Evolutionary conservation across 2,797 vertebrate species (phyloP), one percentile per base, ranked within the genome.

Genomic region (Euphonia xanthogaster): DNA sequence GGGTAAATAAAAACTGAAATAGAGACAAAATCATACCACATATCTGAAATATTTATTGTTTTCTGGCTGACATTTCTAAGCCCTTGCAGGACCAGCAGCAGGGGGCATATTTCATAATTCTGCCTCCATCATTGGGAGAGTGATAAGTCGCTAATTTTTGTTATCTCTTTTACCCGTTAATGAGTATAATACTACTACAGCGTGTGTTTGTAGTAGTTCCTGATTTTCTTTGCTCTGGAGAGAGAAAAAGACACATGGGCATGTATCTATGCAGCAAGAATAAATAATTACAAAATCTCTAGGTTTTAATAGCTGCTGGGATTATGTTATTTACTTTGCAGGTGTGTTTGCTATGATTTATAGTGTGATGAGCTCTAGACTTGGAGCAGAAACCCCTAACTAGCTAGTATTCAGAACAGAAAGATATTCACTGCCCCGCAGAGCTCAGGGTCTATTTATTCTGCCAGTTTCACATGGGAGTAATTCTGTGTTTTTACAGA

Each of bases 321-420:
- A 90, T 92, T 89, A 91, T 93, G 75, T 62, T 94, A 83, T 82
- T 94, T 89, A 92, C 84, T 92, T 84, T 88, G 84, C 86, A 97
- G 93, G 94, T 97, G 93, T 86, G 63, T 92, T 86, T 88, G 66
- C 33, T 86, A 27, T 90, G 89, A 94, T 94, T 94, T 96, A 75
- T 65, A 86, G 76, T 27, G 79, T 92, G 91, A 93, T 95, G 94
- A 90, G 55, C 87, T 84, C 79, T 88, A 60, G 65, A 67, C 61
- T 91, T 72, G 75, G 75, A 96, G 72, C 72, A 93, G 86, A 86
- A 86, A 39, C 42, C 40, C 39, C 40, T 70, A 74, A 72, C 73
- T 70, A 78, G 75, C 68, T 19, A 67, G 33, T 57, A 12, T 60
- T 88, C 2, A 0, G 66, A 85, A 78, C 44, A 78, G 44, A 81